A percentile compares a stretch with the other conserved stretches of the same genome.
phyloP scores from a whole-genome alignment of 2,888 invertebrate genomes.

The Eristalinus sepulchralis region DNA sequence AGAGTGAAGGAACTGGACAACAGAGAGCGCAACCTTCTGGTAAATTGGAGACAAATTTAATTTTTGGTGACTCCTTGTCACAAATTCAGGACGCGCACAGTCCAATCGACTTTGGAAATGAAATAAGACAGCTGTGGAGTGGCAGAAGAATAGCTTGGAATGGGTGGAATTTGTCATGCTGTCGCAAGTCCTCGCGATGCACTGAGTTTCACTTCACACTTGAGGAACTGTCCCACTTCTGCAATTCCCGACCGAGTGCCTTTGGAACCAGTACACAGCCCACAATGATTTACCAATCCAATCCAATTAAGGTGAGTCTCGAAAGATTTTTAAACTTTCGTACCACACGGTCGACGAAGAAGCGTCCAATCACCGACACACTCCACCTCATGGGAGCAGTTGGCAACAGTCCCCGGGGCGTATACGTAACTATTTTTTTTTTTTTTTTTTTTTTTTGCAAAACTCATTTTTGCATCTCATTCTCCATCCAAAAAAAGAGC shows the following conservation, averaged over 20 bases:
- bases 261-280: background rate
- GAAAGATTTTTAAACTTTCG: background rate
- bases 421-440: conserved; percentile 21
- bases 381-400: background rate
- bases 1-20: background rate
- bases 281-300: background rate
- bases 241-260: background rate
- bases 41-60: background rate
- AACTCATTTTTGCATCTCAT: background rate
- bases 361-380: background rate
- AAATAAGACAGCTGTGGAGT: no score
- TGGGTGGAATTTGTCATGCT: no score
- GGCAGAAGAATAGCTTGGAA: no score
- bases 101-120: background rate
- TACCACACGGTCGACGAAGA: background rate
- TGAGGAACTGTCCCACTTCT: background rate
- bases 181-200: background rate
- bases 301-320: background rate
- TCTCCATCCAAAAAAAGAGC: background rate
- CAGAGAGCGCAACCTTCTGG: background rate
- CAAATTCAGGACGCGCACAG: background rate
- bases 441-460: background rate
- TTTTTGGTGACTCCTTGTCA: background rate
- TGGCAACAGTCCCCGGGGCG: background rate
- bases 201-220: background rate